Conservation (phyloP, 2,888 invertebrate species). For the Pherbina coryleti region DNA sequence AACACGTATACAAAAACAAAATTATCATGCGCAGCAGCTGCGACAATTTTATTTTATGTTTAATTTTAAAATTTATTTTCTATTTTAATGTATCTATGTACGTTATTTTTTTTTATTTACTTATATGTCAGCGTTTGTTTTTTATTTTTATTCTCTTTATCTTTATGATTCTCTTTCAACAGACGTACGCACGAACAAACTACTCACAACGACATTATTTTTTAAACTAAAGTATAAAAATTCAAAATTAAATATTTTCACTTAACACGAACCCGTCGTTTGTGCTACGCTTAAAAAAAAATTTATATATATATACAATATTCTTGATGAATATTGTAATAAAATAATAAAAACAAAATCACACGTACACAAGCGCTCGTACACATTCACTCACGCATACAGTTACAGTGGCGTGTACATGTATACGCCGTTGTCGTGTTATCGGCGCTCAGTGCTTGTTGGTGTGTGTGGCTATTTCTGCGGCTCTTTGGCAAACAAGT, state of each 20-base stretch:
- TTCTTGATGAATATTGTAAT: slow-evolving; percentile 37
- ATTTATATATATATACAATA: slow-evolving; percentile 40
- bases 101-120: slow-evolving; percentile 2
- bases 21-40: not conserved
- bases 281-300: slow-evolving; percentile 43
- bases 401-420: not conserved
- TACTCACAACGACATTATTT: slow-evolving; percentile 52
- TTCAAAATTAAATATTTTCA: slow-evolving; percentile 45
- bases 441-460: not conserved
- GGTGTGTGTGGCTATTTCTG: slow-evolving; percentile 4
- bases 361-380: slow-evolving; percentile 23
- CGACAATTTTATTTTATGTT: not conserved
- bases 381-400: slow-evolving; percentile 15
- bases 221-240: slow-evolving; percentile 56
- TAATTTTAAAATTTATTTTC: slow-evolving; percentile 3
- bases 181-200: slow-evolving; percentile 34
- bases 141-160: slow-evolving; percentile 23
- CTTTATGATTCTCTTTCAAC: slow-evolving; percentile 24
- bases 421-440: not conserved
- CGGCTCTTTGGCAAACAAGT: slow-evolving; percentile 34
- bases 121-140: slow-evolving; percentile 20
- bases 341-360: slow-evolving; percentile 42
- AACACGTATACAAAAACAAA: not conserved
- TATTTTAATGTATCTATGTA: not conserved
- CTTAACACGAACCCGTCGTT: slow-evolving; percentile 40